These are phyloP conservation scores for Drosophila kanapiae DNA, from an alignment of 1,140 invertebrate species.

Conservation along the genomic window DNA sequence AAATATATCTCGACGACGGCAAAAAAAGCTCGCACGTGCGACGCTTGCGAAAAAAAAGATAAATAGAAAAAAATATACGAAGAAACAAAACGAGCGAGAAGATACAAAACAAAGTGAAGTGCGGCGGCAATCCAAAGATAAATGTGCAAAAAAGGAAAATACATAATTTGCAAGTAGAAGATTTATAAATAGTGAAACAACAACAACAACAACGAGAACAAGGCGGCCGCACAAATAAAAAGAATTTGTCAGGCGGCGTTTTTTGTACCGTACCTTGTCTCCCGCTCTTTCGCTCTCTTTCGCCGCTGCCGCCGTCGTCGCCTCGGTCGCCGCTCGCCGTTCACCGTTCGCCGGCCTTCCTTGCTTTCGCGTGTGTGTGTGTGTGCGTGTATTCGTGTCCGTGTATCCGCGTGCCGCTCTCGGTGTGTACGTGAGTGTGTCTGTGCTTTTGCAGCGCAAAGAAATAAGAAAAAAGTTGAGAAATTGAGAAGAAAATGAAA, in stretches of 20 bases:
- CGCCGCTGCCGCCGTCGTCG: slow-evolving; percentile 19
- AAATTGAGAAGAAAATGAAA: slow-evolving; percentile 56
- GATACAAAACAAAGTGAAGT: slow-evolving; percentile 24
- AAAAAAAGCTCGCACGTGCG: slow-evolving; percentile 56
- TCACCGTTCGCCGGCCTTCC: slow-evolving; percentile 37
- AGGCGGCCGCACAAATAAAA: slow-evolving; percentile 53
- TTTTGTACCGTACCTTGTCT: slow-evolving; percentile 23
- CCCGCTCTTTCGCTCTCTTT: slow-evolving; percentile 17
- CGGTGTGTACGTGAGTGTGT: slow-evolving; percentile 18
- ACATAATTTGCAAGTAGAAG: slow-evolving; percentile 51
- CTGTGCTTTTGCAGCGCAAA: slow-evolving; percentile 48
- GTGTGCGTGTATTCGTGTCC: slow-evolving; percentile 13
- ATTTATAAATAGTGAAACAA: slow-evolving; percentile 80
- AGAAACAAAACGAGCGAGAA: slow-evolving; percentile 23
- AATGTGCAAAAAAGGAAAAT: slow-evolving; percentile 53
- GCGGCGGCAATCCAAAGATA: slow-evolving; percentile 46
- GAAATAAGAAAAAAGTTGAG: slow-evolving; percentile 54
- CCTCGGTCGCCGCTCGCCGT: slow-evolving; percentile 1
- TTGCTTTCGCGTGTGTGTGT: slow-evolving; percentile 9
- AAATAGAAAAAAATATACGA: slow-evolving; percentile 11
- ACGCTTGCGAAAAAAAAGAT: slow-evolving; percentile 43
- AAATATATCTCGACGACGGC: slow-evolving; percentile 13
- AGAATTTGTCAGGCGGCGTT: slow-evolving; percentile 74
- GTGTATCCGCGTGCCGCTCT: slow-evolving; percentile 16
- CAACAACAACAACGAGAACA: slow-evolving; percentile 40